These are phyloP conservation scores for Zoanthus gigantus DNA, from an alignment of 92 coral and sea anemone genomes.

Conservation along the genomic window DNA sequence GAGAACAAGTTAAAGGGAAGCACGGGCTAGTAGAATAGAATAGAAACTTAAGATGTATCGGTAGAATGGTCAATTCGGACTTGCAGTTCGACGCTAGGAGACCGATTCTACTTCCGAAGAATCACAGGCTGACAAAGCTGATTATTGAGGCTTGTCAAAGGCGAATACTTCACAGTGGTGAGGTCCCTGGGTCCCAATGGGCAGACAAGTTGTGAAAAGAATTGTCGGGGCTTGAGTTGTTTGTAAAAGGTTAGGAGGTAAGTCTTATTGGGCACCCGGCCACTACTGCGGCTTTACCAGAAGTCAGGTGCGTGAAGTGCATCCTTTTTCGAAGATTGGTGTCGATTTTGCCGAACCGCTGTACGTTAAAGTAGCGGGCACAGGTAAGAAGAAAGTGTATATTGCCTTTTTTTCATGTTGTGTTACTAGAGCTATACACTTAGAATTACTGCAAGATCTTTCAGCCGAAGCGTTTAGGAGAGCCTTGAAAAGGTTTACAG, in stretches of 20 bases:
- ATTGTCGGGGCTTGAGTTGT: constrained; percentile 38
- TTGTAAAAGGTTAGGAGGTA: constrained; percentile 26
- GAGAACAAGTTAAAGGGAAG: constrained; percentile 10
- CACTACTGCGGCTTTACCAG: constrained; percentile 39
- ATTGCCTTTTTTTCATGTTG: constrained; percentile 33
- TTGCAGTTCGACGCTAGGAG: constrained; percentile 28
- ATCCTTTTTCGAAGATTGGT: constrained; percentile 25
- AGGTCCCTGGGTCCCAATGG: constrained; percentile 53
- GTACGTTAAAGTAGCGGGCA: not conserved
- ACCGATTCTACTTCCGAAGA: constrained; percentile 32
- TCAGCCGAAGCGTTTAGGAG: constrained; percentile 45
- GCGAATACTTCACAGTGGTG: constrained; percentile 50
- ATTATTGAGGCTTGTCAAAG: constrained; percentile 23
- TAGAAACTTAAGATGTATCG: constrained; percentile 7
- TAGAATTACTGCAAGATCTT: constrained; percentile 47
- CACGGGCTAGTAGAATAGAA: not conserved
- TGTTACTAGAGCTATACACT: constrained; percentile 50
- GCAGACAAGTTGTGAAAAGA: constrained; percentile 44
- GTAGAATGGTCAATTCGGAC: constrained; percentile 24
- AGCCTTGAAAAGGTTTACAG: constrained; percentile 42
- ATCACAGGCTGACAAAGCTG: constrained; percentile 42
- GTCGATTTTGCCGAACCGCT: constrained; percentile 16
- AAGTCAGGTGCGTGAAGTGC: constrained; percentile 39
- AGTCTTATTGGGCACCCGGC: constrained; percentile 35
- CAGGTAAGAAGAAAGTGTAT: not conserved